These are phyloP conservation scores for Sinocyclocheilus anshuiensis DNA, from an alignment of 2,113 vertebrate genomes.

Conservation along the genomic window DNA sequence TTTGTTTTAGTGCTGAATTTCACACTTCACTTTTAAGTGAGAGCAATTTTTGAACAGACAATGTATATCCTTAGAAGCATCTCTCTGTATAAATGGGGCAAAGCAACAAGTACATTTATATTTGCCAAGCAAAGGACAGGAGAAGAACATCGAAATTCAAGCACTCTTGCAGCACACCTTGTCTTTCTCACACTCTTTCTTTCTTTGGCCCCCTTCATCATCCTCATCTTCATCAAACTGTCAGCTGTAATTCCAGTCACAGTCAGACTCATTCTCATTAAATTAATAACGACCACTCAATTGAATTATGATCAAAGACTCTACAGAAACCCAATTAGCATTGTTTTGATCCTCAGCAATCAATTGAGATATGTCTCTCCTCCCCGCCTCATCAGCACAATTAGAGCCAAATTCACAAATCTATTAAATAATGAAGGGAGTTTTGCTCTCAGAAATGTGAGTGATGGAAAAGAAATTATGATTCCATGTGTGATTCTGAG, in stretches of 20 bases:
- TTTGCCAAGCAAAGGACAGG: not conserved
- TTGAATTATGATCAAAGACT: slow-evolving; percentile 62
- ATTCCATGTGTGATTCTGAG: slow-evolving; percentile 12
- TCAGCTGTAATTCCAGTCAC: slow-evolving; percentile 51
- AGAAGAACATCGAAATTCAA: not conserved
- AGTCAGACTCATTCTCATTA: slow-evolving; percentile 50
- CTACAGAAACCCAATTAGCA: slow-evolving; percentile 58
- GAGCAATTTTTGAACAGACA: not conserved
- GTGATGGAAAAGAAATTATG: slow-evolving; percentile 53
- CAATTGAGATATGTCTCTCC: slow-evolving; percentile 58
- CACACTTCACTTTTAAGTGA: not conserved
- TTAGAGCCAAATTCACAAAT: slow-evolving; percentile 57
- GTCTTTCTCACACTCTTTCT: slow-evolving; percentile 18
- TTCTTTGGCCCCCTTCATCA: not conserved
- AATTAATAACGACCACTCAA: slow-evolving; percentile 61
- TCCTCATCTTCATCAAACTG: slow-evolving; percentile 49
- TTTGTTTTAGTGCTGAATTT: not conserved
- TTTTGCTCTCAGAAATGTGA: slow-evolving; percentile 81
- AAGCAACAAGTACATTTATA: not conserved
- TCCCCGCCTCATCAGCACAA: slow-evolving; percentile 56
- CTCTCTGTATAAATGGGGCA: not conserved
- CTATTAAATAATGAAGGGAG: slow-evolving; percentile 64
- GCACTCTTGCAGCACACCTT: slow-evolving; percentile 19
- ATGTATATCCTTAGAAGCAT: not conserved
- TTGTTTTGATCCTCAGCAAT: slow-evolving; percentile 62